A percentile compares a stretch with the other conserved stretches of the same genome.
Conservation (phyloP, 2,888 invertebrate genomes). For the Athalia rosae region DNA sequence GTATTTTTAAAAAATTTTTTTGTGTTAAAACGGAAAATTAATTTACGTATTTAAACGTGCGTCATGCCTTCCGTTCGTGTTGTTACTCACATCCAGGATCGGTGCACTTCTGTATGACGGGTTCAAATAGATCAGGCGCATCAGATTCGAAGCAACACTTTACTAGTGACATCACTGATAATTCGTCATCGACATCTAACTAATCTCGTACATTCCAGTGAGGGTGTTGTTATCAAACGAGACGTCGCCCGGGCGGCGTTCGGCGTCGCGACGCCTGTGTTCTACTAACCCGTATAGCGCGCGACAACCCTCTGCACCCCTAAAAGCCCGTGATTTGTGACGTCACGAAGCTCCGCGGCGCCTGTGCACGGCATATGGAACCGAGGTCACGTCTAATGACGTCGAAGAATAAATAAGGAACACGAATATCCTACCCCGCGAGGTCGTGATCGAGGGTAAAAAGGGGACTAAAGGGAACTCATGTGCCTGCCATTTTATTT, state of each 20-base stretch:
- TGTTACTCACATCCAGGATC: slow-evolving; percentile 87
- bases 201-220: background rate
- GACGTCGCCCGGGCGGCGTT: slow-evolving; percentile 49
- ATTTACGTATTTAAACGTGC: background rate
- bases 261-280: slow-evolving; percentile 59
- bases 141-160: slow-evolving; percentile 89
- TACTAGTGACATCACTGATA: slow-evolving; percentile 79
- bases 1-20: too few species aligned
- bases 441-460: background rate
- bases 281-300: slow-evolving; percentile 67
- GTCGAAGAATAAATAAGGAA: slow-evolving; percentile 1
- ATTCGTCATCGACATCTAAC: slow-evolving; percentile 27
- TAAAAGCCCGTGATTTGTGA: slow-evolving; percentile 50
- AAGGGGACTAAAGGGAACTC: background rate
- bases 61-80: background rate
- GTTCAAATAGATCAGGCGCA: slow-evolving; percentile 84
- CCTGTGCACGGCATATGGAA: slow-evolving; percentile 53
- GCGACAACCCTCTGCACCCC: slow-evolving; percentile 48
- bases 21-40: background rate
- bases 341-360: slow-evolving; percentile 54
- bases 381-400: slow-evolving; percentile 38
- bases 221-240: background rate
- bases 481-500: too few species aligned
- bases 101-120: slow-evolving; percentile 86
- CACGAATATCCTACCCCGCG: background rate